A percentile compares a stretch with the other conserved stretches of the same genome.
Conservation (phyloP, 2,113 vertebrate species). For the Theristicus caerulescens region DNA sequence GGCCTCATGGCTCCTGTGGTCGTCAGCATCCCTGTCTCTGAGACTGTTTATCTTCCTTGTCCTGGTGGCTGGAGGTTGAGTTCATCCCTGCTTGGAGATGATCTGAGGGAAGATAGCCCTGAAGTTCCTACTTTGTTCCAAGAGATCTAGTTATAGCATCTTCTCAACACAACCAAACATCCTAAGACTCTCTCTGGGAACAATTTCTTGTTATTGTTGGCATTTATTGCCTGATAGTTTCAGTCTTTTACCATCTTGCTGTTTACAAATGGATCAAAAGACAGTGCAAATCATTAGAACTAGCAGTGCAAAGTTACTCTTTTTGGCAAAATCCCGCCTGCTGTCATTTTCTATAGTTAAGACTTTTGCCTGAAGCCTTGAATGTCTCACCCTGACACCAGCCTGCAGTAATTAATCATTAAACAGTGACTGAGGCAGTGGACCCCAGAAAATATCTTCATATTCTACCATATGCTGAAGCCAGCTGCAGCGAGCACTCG, state of each 20-base stretch:
- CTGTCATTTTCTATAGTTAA: slow-evolving; percentile 77
- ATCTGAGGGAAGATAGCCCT: not conserved
- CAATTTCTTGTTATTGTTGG: slow-evolving; percentile 49
- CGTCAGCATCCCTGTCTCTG: not conserved
- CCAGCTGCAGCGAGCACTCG: slow-evolving; percentile 75
- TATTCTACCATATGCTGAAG: slow-evolving; percentile 77
- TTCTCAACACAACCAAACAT: slow-evolving; percentile 18
- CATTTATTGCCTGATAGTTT: slow-evolving; percentile 34
- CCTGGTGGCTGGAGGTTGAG: not conserved
- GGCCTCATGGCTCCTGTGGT: accelerated
- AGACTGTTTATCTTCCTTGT: not conserved
- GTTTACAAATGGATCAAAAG: slow-evolving; percentile 66
- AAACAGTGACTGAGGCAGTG: slow-evolving; percentile 73
- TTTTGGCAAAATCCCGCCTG: slow-evolving; percentile 65
- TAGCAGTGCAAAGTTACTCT: slow-evolving; percentile 51
- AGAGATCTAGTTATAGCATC: slow-evolving; percentile 25
- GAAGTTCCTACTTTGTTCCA: not conserved
- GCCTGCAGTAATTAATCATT: slow-evolving; percentile 83
- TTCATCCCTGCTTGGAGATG: not conserved
- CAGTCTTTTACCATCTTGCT: slow-evolving; percentile 41
- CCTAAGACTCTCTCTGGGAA: slow-evolving; percentile 48
- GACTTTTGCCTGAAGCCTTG: slow-evolving; percentile 73
- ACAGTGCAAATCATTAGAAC: slow-evolving; percentile 58
- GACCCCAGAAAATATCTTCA: slow-evolving; percentile 74
- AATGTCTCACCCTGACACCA: slow-evolving; percentile 75